Evolutionary conservation across 2,797 vertebrate genomes (phyloP).

Genomic region (Sebastiscus albofasciatus): DNA sequence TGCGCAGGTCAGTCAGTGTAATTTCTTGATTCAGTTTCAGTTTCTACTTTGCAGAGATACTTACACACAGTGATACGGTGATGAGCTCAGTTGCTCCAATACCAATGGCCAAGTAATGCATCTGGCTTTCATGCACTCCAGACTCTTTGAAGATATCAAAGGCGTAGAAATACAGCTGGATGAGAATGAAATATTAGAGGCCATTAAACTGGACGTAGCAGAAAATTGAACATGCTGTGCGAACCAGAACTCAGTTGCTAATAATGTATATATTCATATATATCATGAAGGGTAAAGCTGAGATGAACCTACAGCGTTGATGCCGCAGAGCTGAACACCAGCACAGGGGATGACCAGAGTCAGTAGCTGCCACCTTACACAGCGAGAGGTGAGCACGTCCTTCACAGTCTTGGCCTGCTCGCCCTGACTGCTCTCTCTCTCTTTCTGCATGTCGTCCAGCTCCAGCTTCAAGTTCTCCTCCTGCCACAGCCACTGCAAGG

Average conservation of each 20-base stretch:
- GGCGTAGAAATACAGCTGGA: conserved; percentile 86
- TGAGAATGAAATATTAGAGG: neutral
- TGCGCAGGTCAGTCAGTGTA: neutral
- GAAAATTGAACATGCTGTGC: neutral
- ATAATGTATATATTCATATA: neutral
- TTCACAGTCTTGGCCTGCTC: conserved; percentile 73
- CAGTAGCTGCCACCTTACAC: conserved; percentile 85
- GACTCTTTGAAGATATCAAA: conserved; percentile 83
- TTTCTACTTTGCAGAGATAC: conserved; percentile 41
- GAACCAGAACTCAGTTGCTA: neutral
- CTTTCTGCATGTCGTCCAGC: conserved; percentile 83
- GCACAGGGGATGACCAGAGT: conserved; percentile 75
- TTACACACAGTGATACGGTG: conserved; percentile 80
- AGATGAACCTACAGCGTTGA: conserved; percentile 59
- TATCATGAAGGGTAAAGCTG: neutral
- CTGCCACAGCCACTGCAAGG: conserved; percentile 85
- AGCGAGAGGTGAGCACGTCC: conserved; percentile 78
- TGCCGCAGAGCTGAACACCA: conserved; percentile 72
- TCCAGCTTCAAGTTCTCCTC: conserved; percentile 74
- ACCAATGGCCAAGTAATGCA: conserved; percentile 82
- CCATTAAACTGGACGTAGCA: neutral
- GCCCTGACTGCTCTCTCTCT: conserved; percentile 68
- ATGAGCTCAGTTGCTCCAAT: conserved; percentile 80
- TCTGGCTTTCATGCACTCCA: conserved; percentile 78
- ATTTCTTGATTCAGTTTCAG: neutral